Percentiles rank a stretch among this genome's conserved stretches.
These are phyloP conservation scores for Macrostomum lignano DNA, from an alignment of 1,140 invertebrate genomes.

Conservation along the genomic window DNA sequence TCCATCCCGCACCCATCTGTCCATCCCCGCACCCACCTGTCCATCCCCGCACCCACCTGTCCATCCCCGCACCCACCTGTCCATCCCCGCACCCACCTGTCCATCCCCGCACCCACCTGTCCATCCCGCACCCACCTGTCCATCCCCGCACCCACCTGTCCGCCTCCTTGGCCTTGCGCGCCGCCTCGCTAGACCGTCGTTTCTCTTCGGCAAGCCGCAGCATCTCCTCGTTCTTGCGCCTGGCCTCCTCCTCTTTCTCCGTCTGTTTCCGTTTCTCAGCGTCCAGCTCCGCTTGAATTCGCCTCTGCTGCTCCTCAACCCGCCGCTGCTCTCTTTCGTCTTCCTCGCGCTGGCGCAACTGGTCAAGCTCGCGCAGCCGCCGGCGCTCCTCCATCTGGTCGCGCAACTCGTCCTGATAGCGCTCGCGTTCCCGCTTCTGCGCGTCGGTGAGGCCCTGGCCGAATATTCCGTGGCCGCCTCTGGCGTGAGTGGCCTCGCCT, in stretches of 20 bases:
- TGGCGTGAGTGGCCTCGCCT: constrained; percentile 16
- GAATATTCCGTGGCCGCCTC: constrained; percentile 27
- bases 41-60: no score
- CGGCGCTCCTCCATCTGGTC: constrained; percentile 8
- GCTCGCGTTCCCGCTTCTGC: constrained; percentile 7
- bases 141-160: background rate
- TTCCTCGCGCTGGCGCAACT: constrained; percentile 6
- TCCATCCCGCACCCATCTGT: no score
- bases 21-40: no score
- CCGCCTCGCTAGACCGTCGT: no score
- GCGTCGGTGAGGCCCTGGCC: constrained; percentile 10
- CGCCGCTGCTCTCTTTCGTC: constrained; percentile 8
- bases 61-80: no score
- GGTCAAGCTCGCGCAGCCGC: constrained; percentile 7
- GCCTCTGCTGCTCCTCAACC: constrained; percentile 7
- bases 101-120: no score
- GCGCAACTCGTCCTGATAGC: constrained; percentile 7
- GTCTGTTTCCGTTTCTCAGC: background rate
- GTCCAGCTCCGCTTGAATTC: constrained; percentile 7
- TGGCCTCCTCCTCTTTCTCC: background rate
- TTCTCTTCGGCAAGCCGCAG: no score
- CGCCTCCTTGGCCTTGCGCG: background rate
- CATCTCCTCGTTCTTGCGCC: background rate
- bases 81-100: no score
- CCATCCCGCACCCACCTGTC: no score